Evolutionary conservation across 2,113 vertebrate species (phyloP).

Genomic region (Tyto alba): DNA sequence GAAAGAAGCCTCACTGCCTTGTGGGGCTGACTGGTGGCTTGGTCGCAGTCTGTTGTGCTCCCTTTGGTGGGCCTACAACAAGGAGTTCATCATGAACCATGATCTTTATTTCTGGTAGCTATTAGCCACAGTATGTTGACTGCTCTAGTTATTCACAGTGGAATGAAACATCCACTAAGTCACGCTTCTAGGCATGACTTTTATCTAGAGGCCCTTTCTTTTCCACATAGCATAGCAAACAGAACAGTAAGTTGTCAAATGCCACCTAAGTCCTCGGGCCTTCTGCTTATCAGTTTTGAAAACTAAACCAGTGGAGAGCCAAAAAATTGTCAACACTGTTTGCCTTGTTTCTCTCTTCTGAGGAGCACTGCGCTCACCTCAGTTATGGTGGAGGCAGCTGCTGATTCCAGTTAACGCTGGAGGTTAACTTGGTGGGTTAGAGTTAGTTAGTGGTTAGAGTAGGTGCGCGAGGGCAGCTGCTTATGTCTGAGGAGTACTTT

Average conservation of each 20-base stretch:
- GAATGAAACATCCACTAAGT: background rate
- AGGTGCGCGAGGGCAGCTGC: background rate
- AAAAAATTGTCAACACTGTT: background rate
- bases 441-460: too few species aligned
- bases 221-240: background rate
- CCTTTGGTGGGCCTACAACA: background rate
- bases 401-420: background rate
- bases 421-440: background rate
- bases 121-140: background rate
- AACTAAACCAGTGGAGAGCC: background rate
- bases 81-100: background rate
- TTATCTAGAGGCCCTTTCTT: background rate
- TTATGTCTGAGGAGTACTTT: background rate
- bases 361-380: accelerated
- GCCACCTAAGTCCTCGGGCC: background rate
- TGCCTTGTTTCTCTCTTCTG: background rate
- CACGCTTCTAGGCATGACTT: background rate
- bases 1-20: background rate
- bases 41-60: background rate
- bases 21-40: background rate
- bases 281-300: background rate
- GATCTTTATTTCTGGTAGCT: background rate
- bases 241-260: background rate
- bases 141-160: background rate
- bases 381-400: background rate